These are phyloP conservation scores for Calameuta pallipes DNA, from an alignment of 2,888 invertebrate genomes.

Conservation along the genomic window DNA sequence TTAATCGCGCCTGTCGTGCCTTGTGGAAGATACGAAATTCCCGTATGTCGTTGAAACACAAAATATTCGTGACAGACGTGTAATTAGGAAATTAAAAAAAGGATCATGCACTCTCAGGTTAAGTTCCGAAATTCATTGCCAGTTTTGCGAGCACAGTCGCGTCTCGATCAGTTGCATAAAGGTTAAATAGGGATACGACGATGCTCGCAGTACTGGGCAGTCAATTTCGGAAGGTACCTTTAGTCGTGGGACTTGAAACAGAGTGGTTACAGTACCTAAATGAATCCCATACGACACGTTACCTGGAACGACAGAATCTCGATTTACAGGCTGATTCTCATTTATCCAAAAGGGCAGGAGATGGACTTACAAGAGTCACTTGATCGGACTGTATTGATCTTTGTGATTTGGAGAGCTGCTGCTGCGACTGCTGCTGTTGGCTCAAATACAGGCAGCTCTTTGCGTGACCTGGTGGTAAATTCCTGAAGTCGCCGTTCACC, in stretches of 20 bases:
- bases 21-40: not conserved
- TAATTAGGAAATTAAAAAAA: not conserved
- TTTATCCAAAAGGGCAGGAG: not conserved
- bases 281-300: conserved; percentile 61
- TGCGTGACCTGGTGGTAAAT: conserved; percentile 44
- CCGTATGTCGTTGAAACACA: not conserved
- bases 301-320: conserved; percentile 61
- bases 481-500: conserved; percentile 46
- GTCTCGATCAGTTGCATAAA: not conserved
- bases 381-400: conserved; percentile 59
- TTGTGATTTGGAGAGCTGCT: conserved; percentile 50
- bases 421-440: conserved; percentile 38
- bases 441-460: conserved; percentile 57
- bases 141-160: not conserved
- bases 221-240: not conserved
- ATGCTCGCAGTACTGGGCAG: not conserved
- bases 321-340: conserved; percentile 33
- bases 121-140: not conserved
- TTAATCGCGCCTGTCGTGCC: not conserved
- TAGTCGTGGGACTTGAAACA: not conserved
- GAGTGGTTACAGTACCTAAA: conserved; percentile 61
- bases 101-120: not conserved
- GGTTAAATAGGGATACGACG: not conserved
- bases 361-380: conserved; percentile 48
- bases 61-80: not conserved